Evolutionary conservation across 2,888 invertebrate species (phyloP).

Genomic region (Eutolmus rufibarbis): DNA sequence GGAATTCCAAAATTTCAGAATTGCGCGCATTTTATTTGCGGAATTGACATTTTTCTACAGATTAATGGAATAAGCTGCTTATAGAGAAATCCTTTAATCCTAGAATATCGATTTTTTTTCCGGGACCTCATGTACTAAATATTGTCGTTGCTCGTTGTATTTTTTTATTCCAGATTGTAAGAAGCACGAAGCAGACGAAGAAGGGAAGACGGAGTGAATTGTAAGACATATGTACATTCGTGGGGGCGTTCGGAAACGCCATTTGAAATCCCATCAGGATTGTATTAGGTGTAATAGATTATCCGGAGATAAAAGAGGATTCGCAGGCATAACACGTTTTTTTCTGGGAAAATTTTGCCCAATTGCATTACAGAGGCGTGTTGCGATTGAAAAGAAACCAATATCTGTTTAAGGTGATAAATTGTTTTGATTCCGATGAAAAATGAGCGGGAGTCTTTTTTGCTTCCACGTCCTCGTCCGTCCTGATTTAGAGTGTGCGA

Average conservation of each 20-base stretch:
- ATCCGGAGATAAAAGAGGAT: neutral
- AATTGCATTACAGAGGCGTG: neutral
- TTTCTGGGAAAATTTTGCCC: neutral
- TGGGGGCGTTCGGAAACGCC: neutral
- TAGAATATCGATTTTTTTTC: neutral
- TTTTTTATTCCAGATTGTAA: neutral
- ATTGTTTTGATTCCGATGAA: neutral
- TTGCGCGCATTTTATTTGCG: neutral
- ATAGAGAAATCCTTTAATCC: neutral
- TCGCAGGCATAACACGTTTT: neutral
- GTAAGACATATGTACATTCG: neutral
- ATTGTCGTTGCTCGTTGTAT: neutral
- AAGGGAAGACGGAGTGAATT: neutral
- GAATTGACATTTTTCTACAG: neutral
- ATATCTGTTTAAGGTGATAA: neutral
- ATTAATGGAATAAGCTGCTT: neutral
- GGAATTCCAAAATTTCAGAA: neutral
- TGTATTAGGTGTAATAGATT: neutral
- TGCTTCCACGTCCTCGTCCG: neutral
- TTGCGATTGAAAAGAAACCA: neutral
- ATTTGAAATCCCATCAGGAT: neutral
- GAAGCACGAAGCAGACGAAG: neutral
- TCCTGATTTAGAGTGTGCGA: neutral
- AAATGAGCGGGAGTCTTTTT: neutral
- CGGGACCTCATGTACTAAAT: neutral